phyloP scores from a whole-genome alignment of 2,797 vertebrate genomes.

The Microhierax caerulescens region DNA sequence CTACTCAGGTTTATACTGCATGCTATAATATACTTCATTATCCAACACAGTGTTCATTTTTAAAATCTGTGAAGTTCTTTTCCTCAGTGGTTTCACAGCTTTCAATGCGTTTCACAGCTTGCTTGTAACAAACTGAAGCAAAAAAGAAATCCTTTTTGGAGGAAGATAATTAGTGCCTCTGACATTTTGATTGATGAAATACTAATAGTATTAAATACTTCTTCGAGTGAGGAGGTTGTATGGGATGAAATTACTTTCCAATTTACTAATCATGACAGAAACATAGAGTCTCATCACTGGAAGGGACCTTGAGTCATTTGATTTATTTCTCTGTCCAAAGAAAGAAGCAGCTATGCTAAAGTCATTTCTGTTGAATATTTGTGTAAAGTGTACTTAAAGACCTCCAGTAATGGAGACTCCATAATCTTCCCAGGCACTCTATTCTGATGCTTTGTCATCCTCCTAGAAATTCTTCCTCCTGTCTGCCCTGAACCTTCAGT shows the following conservation, averaged over 20 bases:
- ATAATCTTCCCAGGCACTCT: not conserved
- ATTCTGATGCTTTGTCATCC: constrained; percentile 9
- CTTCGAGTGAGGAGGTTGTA: not conserved
- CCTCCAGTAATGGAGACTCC: not conserved
- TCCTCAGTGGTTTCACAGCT: no score
- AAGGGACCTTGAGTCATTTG: not conserved
- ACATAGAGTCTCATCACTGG: not conserved
- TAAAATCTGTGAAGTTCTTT: not conserved
- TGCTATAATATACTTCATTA: not conserved
- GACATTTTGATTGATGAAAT: not conserved
- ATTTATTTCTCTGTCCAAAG: constrained; percentile 3
- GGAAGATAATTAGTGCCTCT: not conserved
- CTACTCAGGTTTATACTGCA: not conserved
- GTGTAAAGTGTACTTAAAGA: not conserved
- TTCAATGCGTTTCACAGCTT: not conserved
- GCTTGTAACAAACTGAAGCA: not conserved
- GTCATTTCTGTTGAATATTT: not conserved
- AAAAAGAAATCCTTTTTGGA: not conserved
- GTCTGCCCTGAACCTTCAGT: not conserved
- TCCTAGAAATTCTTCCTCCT: not conserved
- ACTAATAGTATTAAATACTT: not conserved
- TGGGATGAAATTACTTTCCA: not conserved
- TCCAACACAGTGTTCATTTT: not conserved
- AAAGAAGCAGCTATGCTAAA: not conserved
- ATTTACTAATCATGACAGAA: constrained; percentile 16